phyloP scores from a whole-genome alignment of 1,140 invertebrate species.

The Batillaria attramentaria region DNA sequence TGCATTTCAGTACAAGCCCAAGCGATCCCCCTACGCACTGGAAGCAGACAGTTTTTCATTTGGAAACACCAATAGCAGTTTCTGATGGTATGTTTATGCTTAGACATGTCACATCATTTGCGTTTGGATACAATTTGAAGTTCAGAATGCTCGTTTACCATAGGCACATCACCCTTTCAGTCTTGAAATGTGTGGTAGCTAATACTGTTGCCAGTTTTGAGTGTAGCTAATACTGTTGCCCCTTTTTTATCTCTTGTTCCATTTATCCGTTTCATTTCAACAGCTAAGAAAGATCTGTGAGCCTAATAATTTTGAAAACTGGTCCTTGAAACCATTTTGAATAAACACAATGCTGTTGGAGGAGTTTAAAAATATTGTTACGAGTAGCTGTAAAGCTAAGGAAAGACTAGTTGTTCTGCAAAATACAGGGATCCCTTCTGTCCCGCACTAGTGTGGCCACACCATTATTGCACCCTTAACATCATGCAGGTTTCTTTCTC shows the following conservation, averaged over 20 bases:
- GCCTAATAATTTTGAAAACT: neutral
- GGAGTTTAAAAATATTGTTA: too few species aligned
- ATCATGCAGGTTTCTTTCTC: slow-evolving; percentile 36
- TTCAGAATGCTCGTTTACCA: neutral
- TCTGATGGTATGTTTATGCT: slow-evolving; percentile 77
- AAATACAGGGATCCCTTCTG: neutral
- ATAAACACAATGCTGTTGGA: too few species aligned
- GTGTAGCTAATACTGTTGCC: neutral
- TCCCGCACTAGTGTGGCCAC: neutral
- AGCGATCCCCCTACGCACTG: slow-evolving; percentile 67
- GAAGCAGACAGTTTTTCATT: slow-evolving; percentile 70
- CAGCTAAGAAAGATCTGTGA: too few species aligned
- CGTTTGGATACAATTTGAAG: neutral
- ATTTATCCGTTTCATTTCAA: neutral
- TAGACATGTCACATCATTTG: slow-evolving; percentile 26
- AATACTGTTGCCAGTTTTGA: neutral
- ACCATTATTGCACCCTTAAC: neutral
- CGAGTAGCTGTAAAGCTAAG: too few species aligned
- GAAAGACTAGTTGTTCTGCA: neutral
- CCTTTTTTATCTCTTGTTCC: neutral
- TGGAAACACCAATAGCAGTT: slow-evolving; percentile 78
- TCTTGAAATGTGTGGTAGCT: neutral
- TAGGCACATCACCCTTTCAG: neutral
- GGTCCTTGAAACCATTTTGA: neutral
- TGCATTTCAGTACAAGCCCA: slow-evolving; percentile 73